A percentile compares a stretch with the other conserved stretches of the same genome.
phyloP scores from a whole-genome alignment of 2,888 invertebrate genomes.

The Rhogogaster chlorosoma region DNA sequence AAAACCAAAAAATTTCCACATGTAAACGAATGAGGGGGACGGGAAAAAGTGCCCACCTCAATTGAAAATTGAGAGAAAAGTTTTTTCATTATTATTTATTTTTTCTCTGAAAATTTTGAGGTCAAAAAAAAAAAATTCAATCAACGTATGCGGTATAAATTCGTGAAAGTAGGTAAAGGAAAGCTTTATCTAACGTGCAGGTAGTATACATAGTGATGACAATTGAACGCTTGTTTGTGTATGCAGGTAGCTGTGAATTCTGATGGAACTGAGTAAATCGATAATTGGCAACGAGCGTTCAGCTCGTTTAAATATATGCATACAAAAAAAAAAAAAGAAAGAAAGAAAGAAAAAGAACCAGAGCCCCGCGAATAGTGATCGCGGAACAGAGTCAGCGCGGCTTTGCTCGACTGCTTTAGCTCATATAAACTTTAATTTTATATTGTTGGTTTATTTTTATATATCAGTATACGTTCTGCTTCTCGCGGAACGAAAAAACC shows the following conservation, averaged over 20 bases:
- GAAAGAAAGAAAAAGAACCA: no score
- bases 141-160: not conserved
- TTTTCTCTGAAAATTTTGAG: not conserved
- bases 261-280: conserved; percentile 19
- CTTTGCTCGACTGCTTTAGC: not conserved
- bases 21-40: no score
- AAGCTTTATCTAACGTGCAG: not conserved
- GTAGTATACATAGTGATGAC: not conserved
- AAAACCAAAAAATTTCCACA: no score
- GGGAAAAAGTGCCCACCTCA: no score
- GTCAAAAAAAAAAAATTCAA: not conserved
- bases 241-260: conserved; percentile 18
- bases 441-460: not conserved
- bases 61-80: no score
- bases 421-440: not conserved
- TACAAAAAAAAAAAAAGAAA: not conserved
- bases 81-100: no score
- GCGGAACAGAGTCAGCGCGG: not conserved
- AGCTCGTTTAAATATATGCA: not conserved
- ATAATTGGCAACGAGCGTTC: conserved; percentile 19
- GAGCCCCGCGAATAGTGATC: not conserved
- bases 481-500: not conserved
- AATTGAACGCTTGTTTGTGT: not conserved
- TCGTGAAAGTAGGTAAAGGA: not conserved
- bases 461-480: not conserved